Evolutionary conservation across 2,888 invertebrate species (phyloP).

Genomic region (Torymus auratus): DNA sequence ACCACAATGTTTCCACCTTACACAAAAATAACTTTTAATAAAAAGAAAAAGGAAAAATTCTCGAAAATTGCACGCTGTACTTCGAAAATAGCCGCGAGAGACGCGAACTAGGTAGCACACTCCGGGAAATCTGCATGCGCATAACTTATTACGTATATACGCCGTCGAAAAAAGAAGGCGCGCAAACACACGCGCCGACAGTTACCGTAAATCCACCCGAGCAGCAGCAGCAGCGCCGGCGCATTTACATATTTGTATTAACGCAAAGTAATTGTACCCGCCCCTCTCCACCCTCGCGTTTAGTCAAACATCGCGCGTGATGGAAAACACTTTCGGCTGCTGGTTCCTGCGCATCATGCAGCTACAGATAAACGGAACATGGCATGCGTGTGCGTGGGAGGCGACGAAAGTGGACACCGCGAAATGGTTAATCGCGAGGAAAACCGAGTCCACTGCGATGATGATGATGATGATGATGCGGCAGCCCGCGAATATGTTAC

Average conservation of each 20-base stretch:
- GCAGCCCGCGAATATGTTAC: neutral
- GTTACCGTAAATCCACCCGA: constrained; percentile 26
- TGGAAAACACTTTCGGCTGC: neutral
- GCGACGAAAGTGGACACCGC: neutral
- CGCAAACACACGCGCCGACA: neutral
- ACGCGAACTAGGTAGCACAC: neutral
- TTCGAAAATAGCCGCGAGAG: neutral
- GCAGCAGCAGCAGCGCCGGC: neutral
- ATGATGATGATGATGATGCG: neutral
- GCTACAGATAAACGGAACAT: no score
- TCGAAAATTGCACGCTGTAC: no score
- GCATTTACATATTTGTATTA: constrained; percentile 41
- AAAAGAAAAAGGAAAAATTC: no score
- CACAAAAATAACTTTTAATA: no score
- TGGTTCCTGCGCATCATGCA: neutral
- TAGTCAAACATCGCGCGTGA: neutral
- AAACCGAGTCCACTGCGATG: neutral
- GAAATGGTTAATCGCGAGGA: constrained; percentile 27
- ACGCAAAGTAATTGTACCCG: constrained; percentile 29
- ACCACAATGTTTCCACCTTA: no score
- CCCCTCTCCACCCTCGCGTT: neutral
- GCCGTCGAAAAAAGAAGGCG: constrained; percentile 3
- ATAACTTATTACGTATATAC: constrained; percentile 4
- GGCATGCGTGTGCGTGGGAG: neutral
- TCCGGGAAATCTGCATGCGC: constrained; percentile 9